Percentiles rank a stretch among this genome's conserved stretches.
Conservation (phyloP, 2,888 invertebrate species). For the Drosophila macrospina region DNA sequence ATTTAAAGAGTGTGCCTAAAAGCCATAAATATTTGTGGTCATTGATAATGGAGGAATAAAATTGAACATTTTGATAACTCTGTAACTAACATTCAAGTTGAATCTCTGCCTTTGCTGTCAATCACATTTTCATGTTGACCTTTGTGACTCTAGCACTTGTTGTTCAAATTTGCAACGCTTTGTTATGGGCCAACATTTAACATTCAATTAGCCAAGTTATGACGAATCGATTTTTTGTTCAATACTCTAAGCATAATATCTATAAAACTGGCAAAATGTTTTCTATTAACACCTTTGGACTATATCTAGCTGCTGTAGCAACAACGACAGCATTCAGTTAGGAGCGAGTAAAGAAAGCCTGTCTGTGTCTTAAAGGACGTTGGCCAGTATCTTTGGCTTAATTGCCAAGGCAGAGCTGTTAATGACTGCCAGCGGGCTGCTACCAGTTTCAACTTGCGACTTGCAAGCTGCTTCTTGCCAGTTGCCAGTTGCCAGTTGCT, state of each 20-base stretch:
- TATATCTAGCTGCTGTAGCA: constrained; percentile 9
- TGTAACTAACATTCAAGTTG: too few relatives aligned
- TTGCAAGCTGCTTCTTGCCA: constrained; percentile 15
- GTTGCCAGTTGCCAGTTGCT: constrained; percentile 4
- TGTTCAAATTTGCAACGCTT: neutral
- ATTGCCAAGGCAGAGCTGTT: constrained; percentile 63
- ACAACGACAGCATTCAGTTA: constrained; percentile 6
- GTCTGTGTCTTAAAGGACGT: constrained; percentile 40
- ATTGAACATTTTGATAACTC: too few relatives aligned
- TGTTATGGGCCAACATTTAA: constrained; percentile 10
- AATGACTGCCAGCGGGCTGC: constrained; percentile 60
- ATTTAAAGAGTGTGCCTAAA: neutral
- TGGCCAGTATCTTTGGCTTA: constrained; percentile 41
- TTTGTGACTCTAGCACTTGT: neutral
- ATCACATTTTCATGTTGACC: neutral
- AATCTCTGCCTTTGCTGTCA: too few relatives aligned
- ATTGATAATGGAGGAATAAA: neutral
- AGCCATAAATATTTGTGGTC: neutral
- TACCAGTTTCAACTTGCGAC: constrained; percentile 21
- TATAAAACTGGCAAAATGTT: constrained; percentile 34
- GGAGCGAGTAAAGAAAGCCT: constrained; percentile 6
- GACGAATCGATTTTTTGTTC: constrained; percentile 23
- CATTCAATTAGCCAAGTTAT: constrained; percentile 26
- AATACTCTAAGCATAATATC: constrained; percentile 3
- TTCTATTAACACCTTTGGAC: constrained; percentile 57